Evolutionary conservation across 2,888 invertebrate genomes (phyloP), one percentile per base, ranked within the genome.

Genomic region (Phaedon cochleariae): DNA sequence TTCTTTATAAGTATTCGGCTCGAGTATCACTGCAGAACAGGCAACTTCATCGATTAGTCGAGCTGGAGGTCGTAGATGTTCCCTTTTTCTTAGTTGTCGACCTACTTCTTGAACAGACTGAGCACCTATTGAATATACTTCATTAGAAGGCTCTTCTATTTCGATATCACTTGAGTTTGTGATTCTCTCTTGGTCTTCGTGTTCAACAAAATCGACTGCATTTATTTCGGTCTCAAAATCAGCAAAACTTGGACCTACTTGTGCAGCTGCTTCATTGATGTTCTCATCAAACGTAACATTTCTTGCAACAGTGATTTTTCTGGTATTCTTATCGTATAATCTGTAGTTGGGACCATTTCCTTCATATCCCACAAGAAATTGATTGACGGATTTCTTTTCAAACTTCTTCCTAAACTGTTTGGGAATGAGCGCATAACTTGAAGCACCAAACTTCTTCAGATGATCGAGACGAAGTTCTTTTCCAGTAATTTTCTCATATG

Each of bases 251-350:
- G 21, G 3, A 18, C 18, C 21, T 21, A 18, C 48, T 7, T 12
- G 1, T 34, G 34, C 6, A 34, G 26, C 7, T 57, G 18, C 57
- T 60, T 62, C 75, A 67, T 75, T 18, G 68, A 72, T 64, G 57
- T 49, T 58, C 61, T 71, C 59, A 57, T 68, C 26, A 29, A 55
- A 41, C 61, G 52, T 31, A 62, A 64, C 26, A 26, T 26, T 26
- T 7, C 26, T 26, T 26, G 26, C 3, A 26, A 26, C 64, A 65
- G 20, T 67, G 65, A 72, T n/a, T 72, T 69, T 62, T 72, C 64
- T 67, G 65, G 31, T 65, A 17, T 26, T 22, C 21, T 65, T 18
- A 63, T 71, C n/a, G n/a, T n/a, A n/a, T n/a, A n/a, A n/a, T n/a
- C n/a, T n/a, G n/a, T n/a, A n/a, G n/a, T n/a, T n/a, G n/a, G n/a